phyloP scores from a whole-genome alignment of 1,140 invertebrate species.

The Zaprionus kolodkinae region DNA sequence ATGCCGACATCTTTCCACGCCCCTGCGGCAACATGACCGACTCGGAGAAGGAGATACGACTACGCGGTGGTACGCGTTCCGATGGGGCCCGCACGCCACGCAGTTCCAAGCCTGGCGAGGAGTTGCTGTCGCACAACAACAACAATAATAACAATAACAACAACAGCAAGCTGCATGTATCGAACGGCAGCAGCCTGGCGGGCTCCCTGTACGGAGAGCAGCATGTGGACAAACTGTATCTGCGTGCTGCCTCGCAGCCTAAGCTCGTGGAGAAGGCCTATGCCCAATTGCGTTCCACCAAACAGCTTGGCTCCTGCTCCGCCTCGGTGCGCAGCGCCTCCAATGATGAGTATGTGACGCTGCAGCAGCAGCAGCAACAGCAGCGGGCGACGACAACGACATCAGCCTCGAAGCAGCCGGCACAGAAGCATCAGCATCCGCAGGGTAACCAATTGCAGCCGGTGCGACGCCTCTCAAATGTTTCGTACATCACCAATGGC shows the following conservation, averaged over 20 bases:
- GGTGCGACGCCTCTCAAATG: conserved; percentile 60
- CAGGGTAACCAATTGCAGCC: conserved; percentile 16
- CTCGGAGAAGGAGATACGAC: conserved; percentile 87
- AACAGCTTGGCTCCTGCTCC: conserved; percentile 57
- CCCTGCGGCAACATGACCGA: conserved; percentile 90
- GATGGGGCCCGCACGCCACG: conserved; percentile 85
- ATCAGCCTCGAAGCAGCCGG: conserved; percentile 38
- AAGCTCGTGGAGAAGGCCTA: conserved; percentile 80
- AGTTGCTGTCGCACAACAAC: conserved; percentile 68
- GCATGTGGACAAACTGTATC: conserved; percentile 89
- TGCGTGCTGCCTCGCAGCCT: conserved; percentile 84
- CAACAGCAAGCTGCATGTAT: conserved; percentile 39
- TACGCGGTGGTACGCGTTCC: conserved; percentile 86
- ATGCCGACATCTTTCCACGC: conserved; percentile 90
- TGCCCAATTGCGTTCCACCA: conserved; percentile 77
- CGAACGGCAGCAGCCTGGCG: conserved; percentile 41
- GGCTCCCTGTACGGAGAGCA: conserved; percentile 75
- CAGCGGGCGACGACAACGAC: conserved; percentile 7
- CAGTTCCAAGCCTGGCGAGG: conserved; percentile 73
- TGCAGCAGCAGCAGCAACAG: conserved; percentile 63
- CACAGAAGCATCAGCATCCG: conserved; percentile 48
- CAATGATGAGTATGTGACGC: conserved; percentile 79
- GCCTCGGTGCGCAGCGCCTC: conserved; percentile 62
- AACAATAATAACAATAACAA: conserved; percentile 47
- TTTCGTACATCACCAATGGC: conserved; percentile 78